Evolutionary conservation across 64 coral and sea anemone species (phyloP).

Genomic region (Orbicella faveolata): DNA sequence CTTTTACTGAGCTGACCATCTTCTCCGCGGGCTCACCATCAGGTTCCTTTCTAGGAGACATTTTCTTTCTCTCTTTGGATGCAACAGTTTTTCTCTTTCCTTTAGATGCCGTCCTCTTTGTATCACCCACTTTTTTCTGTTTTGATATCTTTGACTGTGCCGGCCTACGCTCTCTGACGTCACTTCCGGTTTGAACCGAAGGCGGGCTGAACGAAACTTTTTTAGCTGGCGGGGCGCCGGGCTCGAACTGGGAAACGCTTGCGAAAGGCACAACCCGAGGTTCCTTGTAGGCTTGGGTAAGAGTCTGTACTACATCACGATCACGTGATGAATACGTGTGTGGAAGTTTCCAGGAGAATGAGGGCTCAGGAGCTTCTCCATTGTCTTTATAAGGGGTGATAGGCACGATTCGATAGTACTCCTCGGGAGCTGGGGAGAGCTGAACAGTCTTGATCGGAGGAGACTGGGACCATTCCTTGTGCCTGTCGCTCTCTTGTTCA

Average conservation of each 20-base stretch:
- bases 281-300: constrained; percentile 70
- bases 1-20: background rate
- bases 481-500: constrained; percentile 11
- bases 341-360: constrained; percentile 78
- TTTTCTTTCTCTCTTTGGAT: background rate
- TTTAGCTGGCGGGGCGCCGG: background rate
- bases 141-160: background rate
- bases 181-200: background rate
- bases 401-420: constrained; percentile 86
- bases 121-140: background rate
- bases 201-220: background rate
- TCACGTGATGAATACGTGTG: constrained; percentile 69
- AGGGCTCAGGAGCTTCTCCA: constrained; percentile 27
- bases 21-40: constrained; percentile 18
- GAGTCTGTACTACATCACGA: constrained; percentile 80
- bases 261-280: constrained; percentile 59
- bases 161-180: background rate
- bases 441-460: constrained; percentile 48
- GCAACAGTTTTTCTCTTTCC: background rate
- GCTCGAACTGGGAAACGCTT: constrained; percentile 1
- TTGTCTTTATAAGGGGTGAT: constrained; percentile 59
- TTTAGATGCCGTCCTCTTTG: background rate
- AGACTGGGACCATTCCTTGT: constrained; percentile 24
- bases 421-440: constrained; percentile 89
- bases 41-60: constrained; percentile 38